phyloP scores from a whole-genome alignment of 2,797 vertebrate genomes.

The Ataeniobius toweri region DNA sequence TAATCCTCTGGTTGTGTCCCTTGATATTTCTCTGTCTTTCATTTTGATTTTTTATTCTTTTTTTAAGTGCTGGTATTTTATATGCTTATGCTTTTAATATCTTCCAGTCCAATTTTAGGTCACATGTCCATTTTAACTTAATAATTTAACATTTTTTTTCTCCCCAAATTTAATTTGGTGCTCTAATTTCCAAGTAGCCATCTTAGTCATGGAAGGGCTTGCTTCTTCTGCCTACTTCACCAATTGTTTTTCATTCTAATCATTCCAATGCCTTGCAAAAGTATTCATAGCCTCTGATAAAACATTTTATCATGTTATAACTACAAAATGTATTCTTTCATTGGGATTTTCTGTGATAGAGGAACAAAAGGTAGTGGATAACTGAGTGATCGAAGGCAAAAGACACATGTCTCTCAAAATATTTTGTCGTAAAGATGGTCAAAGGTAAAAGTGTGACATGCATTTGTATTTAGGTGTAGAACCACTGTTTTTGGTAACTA shows the following conservation, averaged over 20 bases:
- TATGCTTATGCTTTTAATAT: not conserved
- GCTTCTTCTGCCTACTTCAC: not conserved
- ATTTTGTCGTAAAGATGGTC: not conserved
- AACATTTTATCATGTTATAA: not conserved
- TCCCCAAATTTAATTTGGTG: not conserved
- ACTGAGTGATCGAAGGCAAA: not conserved
- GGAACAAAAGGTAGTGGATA: not conserved
- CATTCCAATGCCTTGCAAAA: not conserved
- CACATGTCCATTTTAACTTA: not conserved
- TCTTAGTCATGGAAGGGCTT: not conserved
- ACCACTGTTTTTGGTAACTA: not conserved
- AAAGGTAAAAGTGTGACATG: not conserved
- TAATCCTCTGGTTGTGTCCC: not conserved
- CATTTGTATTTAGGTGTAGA: not conserved
- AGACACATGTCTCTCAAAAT: not conserved
- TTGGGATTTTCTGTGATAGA: not conserved
- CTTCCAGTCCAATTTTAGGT: not conserved
- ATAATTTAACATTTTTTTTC: not conserved
- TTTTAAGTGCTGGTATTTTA: not conserved
- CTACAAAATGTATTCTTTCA: not conserved
- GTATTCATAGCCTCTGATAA: not conserved
- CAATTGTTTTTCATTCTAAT: not conserved
- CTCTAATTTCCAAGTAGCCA: not conserved
- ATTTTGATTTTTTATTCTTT: no score
- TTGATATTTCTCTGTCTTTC: not conserved